These are phyloP conservation scores for Prochilodus magdalenae DNA, from an alignment of 2,113 vertebrate species.

Conservation along the genomic window DNA sequence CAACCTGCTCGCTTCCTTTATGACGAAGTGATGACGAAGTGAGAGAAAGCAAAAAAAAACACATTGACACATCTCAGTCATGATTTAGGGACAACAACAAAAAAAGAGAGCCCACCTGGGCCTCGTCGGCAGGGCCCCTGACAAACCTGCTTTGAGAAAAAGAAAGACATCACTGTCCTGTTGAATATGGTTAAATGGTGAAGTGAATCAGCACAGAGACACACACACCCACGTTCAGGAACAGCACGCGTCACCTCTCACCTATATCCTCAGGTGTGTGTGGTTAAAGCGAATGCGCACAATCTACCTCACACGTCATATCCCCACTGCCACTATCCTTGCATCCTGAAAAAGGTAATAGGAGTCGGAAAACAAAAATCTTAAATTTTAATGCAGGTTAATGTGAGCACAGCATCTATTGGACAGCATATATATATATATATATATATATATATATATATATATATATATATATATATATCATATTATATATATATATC, in stretches of 20 bases:
- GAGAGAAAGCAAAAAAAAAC: too few relatives aligned
- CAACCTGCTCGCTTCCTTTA: not conserved
- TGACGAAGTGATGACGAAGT: too few relatives aligned
- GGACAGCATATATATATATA: too few relatives aligned
- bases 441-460: too few relatives aligned
- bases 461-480: too few relatives aligned
- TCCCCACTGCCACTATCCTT: too few relatives aligned
- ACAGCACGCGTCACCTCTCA: constrained; percentile 23
- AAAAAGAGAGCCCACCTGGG: constrained; percentile 6
- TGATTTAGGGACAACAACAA: not conserved
- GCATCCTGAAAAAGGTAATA: too few relatives aligned
- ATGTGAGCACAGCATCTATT: too few relatives aligned
- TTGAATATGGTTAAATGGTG: constrained; percentile 63
- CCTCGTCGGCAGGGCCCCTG: not conserved
- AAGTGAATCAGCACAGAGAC: constrained; percentile 66
- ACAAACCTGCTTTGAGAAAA: constrained; percentile 65
- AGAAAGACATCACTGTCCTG: constrained; percentile 63
- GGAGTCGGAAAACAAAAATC: too few relatives aligned
- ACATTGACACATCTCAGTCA: too few relatives aligned
- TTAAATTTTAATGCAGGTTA: too few relatives aligned
- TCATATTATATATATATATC: too few relatives aligned
- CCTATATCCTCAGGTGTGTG: constrained; percentile 40
- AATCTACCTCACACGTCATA: not conserved
- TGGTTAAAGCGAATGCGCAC: not conserved
- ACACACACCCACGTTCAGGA: constrained; percentile 37